Conservation (phyloP, 2,797 vertebrate genomes). For the Siniperca scherzeri region DNA sequence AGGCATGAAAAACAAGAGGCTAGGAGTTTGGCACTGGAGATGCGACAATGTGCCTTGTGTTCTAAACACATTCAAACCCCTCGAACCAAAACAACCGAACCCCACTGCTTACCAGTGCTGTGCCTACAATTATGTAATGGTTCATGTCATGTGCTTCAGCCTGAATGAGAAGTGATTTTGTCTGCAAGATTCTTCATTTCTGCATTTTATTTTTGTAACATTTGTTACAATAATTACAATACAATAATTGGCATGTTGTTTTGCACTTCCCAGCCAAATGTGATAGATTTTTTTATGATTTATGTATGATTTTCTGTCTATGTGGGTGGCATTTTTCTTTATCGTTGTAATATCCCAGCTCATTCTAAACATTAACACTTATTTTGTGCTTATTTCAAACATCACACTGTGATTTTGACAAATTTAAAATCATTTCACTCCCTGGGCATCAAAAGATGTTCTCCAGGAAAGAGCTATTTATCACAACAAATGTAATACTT, state of each 20-base stretch:
- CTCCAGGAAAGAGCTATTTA: not conserved
- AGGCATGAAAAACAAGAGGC: constrained; percentile 62
- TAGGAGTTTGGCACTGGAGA: constrained; percentile 47
- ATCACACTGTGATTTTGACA: constrained; percentile 3
- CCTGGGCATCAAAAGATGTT: not conserved
- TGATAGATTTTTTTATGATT: not conserved
- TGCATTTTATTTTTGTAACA: not conserved
- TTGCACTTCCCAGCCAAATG: not conserved
- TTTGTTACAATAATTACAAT: not conserved
- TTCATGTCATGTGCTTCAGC: not conserved
- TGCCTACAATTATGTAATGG: not conserved
- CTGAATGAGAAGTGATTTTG: not conserved
- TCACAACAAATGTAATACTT: not conserved
- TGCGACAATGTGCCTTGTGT: constrained; percentile 65
- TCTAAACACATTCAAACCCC: constrained; percentile 43
- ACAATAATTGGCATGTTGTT: not conserved
- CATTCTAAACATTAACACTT: not conserved
- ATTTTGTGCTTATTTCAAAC: not conserved
- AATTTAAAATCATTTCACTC: not conserved
- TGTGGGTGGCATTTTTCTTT: not conserved
- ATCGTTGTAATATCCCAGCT: not conserved
- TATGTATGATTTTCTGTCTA: not conserved
- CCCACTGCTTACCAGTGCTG: not conserved
- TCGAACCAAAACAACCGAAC: constrained; percentile 20
- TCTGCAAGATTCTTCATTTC: constrained; percentile 1